Evolutionary conservation across 2,888 invertebrate genomes (phyloP).

Genomic region (Volucella zonaria): DNA sequence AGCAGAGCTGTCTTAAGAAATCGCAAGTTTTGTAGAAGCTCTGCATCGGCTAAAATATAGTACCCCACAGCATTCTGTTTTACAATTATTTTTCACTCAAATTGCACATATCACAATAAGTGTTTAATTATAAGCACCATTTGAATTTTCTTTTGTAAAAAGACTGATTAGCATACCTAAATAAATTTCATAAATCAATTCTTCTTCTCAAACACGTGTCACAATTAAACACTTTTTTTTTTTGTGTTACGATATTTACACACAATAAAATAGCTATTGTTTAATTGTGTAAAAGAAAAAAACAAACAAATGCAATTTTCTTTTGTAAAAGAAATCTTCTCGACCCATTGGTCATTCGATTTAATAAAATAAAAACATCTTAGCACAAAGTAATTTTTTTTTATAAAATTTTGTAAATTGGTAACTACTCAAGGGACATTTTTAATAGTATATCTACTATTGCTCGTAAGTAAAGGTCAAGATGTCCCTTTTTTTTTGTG

Average conservation of each 20-base stretch:
- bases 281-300: no score
- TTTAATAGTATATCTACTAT: no score
- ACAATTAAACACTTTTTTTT: slow-evolving; percentile 4
- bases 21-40: background rate
- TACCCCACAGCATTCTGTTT: background rate
- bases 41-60: background rate
- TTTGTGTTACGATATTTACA: background rate
- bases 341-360: no score
- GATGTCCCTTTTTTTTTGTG: slow-evolving; percentile 7
- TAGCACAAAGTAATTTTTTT: no score
- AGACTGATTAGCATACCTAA: slow-evolving; percentile 69
- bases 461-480: no score
- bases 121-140: slow-evolving; percentile 31
- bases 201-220: slow-evolving; percentile 22
- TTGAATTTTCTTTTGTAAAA: slow-evolving; percentile 64
- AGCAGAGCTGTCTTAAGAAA: background rate
- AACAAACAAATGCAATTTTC: no score
- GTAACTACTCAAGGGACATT: no score
- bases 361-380: no score
- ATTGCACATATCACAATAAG: background rate
- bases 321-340: no score
- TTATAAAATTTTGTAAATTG: no score
- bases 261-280: background rate
- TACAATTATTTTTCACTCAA: background rate
- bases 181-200: slow-evolving; percentile 28